These are phyloP conservation scores for Malurus leucopterus DNA, from an alignment of 2,797 vertebrate species.

Conservation along the genomic window DNA sequence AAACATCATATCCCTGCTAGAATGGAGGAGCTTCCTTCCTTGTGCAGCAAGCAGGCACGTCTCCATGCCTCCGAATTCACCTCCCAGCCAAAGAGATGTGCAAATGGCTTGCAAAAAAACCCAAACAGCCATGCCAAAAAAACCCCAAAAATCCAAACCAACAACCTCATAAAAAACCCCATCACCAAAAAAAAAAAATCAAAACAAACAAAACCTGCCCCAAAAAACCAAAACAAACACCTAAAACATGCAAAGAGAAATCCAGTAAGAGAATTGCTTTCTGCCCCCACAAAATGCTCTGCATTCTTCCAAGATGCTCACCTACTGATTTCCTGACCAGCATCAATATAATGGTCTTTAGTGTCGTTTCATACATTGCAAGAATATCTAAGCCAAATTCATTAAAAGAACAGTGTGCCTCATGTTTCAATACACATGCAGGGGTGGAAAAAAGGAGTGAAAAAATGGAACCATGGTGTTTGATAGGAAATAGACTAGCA, in stretches of 20 bases:
- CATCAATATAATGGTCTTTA: not conserved
- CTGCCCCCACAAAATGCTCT: accelerated
- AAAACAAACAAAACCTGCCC: too few relatives aligned
- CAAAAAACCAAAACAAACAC: not conserved
- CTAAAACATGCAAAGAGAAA: not conserved
- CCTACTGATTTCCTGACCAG: not conserved
- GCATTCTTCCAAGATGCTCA: not conserved
- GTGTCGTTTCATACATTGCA: not conserved
- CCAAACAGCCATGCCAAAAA: not conserved
- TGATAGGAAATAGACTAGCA: not conserved
- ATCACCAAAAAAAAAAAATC: too few relatives aligned
- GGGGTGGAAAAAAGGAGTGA: not conserved
- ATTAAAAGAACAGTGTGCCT: not conserved
- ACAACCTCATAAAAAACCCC: not conserved
- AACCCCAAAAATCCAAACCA: not conserved
- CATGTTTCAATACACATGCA: accelerated
- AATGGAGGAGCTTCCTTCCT: not conserved
- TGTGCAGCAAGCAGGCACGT: not conserved
- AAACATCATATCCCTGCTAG: not conserved
- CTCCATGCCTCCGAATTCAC: not conserved
- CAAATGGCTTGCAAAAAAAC: not conserved
- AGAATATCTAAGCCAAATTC: not conserved
- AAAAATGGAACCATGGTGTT: not conserved
- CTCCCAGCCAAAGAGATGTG: not conserved
- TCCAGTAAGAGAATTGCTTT: not conserved